These are phyloP conservation scores for Eolophus roseicapilla DNA, from an alignment of 2,113 vertebrate genomes.

Conservation along the genomic window DNA sequence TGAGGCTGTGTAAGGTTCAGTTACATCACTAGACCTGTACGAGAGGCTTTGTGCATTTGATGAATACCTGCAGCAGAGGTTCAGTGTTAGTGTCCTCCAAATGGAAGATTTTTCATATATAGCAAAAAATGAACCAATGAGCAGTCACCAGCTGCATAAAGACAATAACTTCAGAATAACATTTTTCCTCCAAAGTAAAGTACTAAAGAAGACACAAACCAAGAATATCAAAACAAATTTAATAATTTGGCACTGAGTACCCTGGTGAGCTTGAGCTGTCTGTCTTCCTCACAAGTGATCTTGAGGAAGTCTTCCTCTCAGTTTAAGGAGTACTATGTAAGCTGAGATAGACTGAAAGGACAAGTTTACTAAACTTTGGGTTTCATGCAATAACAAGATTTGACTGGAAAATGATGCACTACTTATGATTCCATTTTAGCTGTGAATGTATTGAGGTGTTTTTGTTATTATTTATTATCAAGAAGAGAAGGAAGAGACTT, in stretches of 20 bases:
- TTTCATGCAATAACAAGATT: not conserved
- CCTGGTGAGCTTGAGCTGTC: not conserved
- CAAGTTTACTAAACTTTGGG: not conserved
- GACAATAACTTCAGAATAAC: not conserved
- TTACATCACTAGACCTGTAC: not conserved
- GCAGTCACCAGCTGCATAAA: not conserved
- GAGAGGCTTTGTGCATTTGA: not conserved
- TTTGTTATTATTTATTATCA: conserved; percentile 10
- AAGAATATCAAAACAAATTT: not conserved
- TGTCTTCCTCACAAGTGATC: not conserved
- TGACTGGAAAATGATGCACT: not conserved
- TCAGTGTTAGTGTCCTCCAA: not conserved
- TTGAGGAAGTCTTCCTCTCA: not conserved
- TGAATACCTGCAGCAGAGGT: not conserved
- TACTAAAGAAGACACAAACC: not conserved
- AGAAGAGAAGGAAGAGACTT: not conserved
- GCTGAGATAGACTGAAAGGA: not conserved
- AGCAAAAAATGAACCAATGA: not conserved
- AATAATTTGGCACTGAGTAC: not conserved
- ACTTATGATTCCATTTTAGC: not conserved
- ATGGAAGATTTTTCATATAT: not conserved
- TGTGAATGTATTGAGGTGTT: not conserved
- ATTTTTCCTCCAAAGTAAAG: not conserved
- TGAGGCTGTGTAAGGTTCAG: not conserved
- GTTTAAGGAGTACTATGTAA: not conserved